phyloP scores from a whole-genome alignment of 2,113 vertebrate species.

The Egretta garzetta region DNA sequence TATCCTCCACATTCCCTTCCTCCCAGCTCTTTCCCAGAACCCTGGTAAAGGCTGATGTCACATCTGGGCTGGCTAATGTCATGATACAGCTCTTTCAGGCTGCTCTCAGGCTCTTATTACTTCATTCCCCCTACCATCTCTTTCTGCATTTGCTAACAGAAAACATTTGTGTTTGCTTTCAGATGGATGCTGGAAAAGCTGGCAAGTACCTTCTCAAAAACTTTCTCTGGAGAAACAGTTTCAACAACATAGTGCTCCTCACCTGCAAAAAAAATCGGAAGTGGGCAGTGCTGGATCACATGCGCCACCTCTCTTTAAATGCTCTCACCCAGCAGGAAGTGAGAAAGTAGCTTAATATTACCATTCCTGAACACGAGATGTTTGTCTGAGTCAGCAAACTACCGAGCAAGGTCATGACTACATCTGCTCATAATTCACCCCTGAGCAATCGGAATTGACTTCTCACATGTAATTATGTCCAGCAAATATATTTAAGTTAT shows the following conservation, averaged over 20 bases:
- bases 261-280: neutral
- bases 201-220: neutral
- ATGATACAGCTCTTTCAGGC: neutral
- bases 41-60: neutral
- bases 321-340: neutral
- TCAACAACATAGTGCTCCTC: neutral
- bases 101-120: neutral
- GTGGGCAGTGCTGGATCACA: fast-evolving
- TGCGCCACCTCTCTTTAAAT: neutral
- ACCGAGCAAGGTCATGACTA: neutral
- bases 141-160: neutral
- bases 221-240: neutral
- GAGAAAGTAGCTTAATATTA: neutral
- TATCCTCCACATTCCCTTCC: neutral
- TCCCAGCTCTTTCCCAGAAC: neutral
- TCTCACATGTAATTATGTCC: neutral
- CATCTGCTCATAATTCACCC: neutral
- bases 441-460: neutral
- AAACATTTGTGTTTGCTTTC: neutral
- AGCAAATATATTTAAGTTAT: neutral
- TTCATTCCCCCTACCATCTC: neutral
- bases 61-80: neutral
- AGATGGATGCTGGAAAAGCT: neutral
- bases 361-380: neutral
- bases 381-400: neutral